phyloP scores from a whole-genome alignment of 2,113 vertebrate genomes.

The Carettochelys insculpta region DNA sequence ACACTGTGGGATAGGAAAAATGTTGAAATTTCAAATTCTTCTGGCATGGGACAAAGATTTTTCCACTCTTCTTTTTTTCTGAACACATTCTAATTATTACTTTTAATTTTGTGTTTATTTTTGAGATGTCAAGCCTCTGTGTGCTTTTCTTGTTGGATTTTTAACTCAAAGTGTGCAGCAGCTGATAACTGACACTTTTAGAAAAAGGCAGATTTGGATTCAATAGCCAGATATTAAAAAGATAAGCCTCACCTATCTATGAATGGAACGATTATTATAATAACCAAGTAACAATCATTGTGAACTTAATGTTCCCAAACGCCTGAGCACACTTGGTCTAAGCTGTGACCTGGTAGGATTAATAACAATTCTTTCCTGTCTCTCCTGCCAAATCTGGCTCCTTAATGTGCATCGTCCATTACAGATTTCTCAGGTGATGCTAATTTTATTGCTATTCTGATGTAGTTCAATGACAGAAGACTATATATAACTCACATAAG shows the following conservation, averaged over 20 bases:
- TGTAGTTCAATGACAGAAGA: not conserved
- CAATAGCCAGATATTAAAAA: not conserved
- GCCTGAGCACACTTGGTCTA: no score
- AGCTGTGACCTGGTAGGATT: not conserved
- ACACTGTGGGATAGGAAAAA: not conserved
- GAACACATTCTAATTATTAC: not conserved
- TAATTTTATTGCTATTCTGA: not conserved
- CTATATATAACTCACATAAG: not conserved
- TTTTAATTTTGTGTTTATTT: not conserved
- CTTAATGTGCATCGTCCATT: not conserved
- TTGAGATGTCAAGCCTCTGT: not conserved
- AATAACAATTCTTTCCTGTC: not conserved
- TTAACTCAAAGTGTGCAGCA: not conserved
- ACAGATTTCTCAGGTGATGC: not conserved
- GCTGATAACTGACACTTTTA: not conserved
- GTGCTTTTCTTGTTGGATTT: not conserved
- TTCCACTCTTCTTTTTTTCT: not conserved
- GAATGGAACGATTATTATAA: not conserved
- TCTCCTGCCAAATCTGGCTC: fast-evolving
- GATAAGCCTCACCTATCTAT: not conserved
- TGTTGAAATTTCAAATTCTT: not conserved
- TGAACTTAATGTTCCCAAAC: not conserved
- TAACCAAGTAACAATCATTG: not conserved
- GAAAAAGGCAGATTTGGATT: not conserved
- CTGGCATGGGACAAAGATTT: not conserved